phyloP scores from a whole-genome alignment of 2,797 vertebrate genomes.

The Sus cebifrons region DNA sequence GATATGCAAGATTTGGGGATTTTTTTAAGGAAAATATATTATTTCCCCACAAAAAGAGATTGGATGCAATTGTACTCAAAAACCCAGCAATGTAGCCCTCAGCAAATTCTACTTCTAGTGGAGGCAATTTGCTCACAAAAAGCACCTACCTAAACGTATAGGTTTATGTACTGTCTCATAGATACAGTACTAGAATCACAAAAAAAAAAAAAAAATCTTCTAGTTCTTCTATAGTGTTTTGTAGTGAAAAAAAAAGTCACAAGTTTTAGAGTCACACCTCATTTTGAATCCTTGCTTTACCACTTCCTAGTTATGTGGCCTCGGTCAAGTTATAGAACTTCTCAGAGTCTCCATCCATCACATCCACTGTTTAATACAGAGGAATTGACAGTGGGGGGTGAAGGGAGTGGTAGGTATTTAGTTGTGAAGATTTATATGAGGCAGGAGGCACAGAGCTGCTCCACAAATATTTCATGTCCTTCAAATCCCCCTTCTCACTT shows the following conservation, averaged over 20 bases:
- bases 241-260: not conserved
- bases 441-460: not conserved
- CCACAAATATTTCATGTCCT: not conserved
- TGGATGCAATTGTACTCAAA: not conserved
- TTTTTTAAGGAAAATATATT: not conserved
- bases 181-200: not conserved
- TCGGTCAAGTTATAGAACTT: not conserved
- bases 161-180: not conserved
- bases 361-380: not conserved
- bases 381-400: not conserved
- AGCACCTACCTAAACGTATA: not conserved
- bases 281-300: slow-evolving; percentile 1
- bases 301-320: not conserved
- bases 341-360: not conserved
- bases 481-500: not conserved
- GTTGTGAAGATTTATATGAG: not conserved
- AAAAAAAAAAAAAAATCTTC: not conserved
- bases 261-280: not conserved
- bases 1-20: not conserved
- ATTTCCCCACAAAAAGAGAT: not conserved
- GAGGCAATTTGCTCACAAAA: not conserved
- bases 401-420: not conserved
- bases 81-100: not conserved
- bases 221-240: not conserved
- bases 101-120: not conserved